Percentiles rank a stretch among this genome's conserved stretches.
Evolutionary conservation across 2,888 invertebrate genomes (phyloP).

Genomic region (Cryptocephalus primarius): DNA sequence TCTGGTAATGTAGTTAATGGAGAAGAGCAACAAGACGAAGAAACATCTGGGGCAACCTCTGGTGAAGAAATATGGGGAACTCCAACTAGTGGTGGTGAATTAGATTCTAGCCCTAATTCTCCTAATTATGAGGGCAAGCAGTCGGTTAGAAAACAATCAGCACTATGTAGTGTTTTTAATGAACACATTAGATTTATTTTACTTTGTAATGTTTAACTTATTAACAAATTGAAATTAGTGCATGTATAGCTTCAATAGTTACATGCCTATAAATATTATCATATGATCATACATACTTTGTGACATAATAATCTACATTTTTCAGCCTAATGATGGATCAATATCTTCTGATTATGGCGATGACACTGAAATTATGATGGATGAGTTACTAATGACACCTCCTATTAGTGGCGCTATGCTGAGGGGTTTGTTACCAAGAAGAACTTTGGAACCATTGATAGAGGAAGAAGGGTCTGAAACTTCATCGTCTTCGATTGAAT

Average conservation of each 20-base stretch:
- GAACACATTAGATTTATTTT: too few relatives aligned
- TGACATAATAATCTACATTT: neutral
- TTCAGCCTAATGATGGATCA: slow-evolving; percentile 30
- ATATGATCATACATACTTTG: neutral
- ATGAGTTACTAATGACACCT: slow-evolving; percentile 65
- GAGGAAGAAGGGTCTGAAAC: slow-evolving; percentile 73
- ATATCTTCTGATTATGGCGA: slow-evolving; percentile 58
- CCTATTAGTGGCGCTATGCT: slow-evolving; percentile 63
- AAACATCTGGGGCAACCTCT: slow-evolving; percentile 73
- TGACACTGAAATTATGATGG: slow-evolving; percentile 74
- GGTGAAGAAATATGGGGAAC: slow-evolving; percentile 86
- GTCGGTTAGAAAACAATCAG: slow-evolving; percentile 25
- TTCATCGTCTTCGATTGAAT: slow-evolving; percentile 32
- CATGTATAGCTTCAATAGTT: too few relatives aligned
- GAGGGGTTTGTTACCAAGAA: slow-evolving; percentile 58
- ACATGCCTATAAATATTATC: too few relatives aligned
- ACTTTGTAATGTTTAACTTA: too few relatives aligned
- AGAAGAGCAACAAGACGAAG: slow-evolving; percentile 54
- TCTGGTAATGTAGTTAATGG: slow-evolving; percentile 31
- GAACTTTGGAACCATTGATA: slow-evolving; percentile 69
- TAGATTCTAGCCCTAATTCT: slow-evolving; percentile 53
- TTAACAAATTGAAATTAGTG: too few relatives aligned
- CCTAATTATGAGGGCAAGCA: slow-evolving; percentile 55
- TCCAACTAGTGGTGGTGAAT: slow-evolving; percentile 74
- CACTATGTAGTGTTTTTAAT: neutral